These are phyloP conservation scores for Hippocampus comes DNA, from an alignment of 2,113 vertebrate genomes.

Conservation along the genomic window DNA sequence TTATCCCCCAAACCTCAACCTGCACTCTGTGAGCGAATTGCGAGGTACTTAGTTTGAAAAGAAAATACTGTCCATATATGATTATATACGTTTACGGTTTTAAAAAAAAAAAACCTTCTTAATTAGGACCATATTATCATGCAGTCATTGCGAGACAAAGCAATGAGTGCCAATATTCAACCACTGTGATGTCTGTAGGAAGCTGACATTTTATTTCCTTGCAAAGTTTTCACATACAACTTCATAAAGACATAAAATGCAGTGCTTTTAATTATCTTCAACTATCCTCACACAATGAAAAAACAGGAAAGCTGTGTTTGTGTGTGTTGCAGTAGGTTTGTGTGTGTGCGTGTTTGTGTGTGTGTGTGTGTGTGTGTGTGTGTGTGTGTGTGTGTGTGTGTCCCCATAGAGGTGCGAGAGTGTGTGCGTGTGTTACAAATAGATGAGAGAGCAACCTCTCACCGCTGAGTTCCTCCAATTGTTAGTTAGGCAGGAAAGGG, in stretches of 20 bases:
- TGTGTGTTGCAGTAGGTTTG: neutral
- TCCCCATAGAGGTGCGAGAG: constrained; percentile 1
- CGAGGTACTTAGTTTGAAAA: neutral
- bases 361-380: constrained; percentile 12
- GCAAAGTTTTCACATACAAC: no score
- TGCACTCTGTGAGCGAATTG: constrained; percentile 13
- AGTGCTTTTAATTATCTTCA: neutral
- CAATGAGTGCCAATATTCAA: neutral
- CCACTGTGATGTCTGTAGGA: no score
- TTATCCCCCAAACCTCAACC: constrained; percentile 47
- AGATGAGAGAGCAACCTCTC: constrained; percentile 51
- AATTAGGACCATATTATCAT: neutral
- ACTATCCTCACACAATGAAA: neutral
- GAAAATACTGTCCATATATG: neutral
- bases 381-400: constrained; percentile 17
- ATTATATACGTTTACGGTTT: neutral
- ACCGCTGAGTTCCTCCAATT: constrained; percentile 67
- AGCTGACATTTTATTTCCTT: no score
- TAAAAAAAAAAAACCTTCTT: neutral
- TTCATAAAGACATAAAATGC: neutral
- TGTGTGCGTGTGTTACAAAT: constrained; percentile 27
- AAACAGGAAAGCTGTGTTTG: constrained; percentile 6
- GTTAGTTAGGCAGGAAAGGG: constrained; percentile 56
- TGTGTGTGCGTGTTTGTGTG: constrained; percentile 11
- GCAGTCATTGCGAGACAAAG: neutral